Percentiles rank a stretch among this genome's conserved stretches.
phyloP scores from a whole-genome alignment of 2,888 invertebrate species.

The Apamea sordens region DNA sequence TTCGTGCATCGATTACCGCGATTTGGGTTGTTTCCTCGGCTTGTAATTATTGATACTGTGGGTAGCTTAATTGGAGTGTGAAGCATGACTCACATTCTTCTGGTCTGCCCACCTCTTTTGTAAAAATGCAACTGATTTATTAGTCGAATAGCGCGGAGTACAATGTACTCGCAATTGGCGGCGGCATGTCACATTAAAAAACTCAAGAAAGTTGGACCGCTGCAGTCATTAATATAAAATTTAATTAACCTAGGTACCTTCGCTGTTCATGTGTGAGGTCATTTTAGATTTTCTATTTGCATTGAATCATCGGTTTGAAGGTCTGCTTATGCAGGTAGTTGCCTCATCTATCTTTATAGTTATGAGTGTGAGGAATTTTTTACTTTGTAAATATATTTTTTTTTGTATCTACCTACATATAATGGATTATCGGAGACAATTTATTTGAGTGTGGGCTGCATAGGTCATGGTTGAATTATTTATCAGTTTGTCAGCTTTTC shows the following conservation, averaged over 20 bases:
- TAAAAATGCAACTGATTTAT: slow-evolving; percentile 82
- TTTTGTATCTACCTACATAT: slow-evolving; percentile 58
- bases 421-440: slow-evolving; percentile 40
- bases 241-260: slow-evolving; percentile 63
- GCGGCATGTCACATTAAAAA: slow-evolving; percentile 36
- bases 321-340: slow-evolving; percentile 68
- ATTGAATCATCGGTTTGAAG: slow-evolving; percentile 78
- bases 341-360: slow-evolving; percentile 66
- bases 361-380: slow-evolving; percentile 39
- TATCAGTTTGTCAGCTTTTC: slow-evolving; percentile 59
- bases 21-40: slow-evolving; percentile 85
- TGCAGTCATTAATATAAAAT: slow-evolving; percentile 36
- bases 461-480: slow-evolving; percentile 68
- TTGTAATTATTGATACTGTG: slow-evolving; percentile 86
- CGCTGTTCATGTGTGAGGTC: slow-evolving; percentile 68
- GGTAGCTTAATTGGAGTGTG: slow-evolving; percentile 89
- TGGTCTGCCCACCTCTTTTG: slow-evolving; percentile 82
- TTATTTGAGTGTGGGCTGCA: slow-evolving; percentile 59
- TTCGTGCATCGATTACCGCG: slow-evolving; percentile 84
- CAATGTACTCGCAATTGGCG: slow-evolving; percentile 31
- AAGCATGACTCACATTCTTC: slow-evolving; percentile 87
- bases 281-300: slow-evolving; percentile 75
- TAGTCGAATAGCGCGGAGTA: slow-evolving; percentile 58
- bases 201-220: slow-evolving; percentile 37
- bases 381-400: slow-evolving; percentile 34